Percentiles rank a stretch among this genome's conserved stretches.
Conservation (phyloP, 2,888 invertebrate genomes). For the Drosophila meridionalis region DNA sequence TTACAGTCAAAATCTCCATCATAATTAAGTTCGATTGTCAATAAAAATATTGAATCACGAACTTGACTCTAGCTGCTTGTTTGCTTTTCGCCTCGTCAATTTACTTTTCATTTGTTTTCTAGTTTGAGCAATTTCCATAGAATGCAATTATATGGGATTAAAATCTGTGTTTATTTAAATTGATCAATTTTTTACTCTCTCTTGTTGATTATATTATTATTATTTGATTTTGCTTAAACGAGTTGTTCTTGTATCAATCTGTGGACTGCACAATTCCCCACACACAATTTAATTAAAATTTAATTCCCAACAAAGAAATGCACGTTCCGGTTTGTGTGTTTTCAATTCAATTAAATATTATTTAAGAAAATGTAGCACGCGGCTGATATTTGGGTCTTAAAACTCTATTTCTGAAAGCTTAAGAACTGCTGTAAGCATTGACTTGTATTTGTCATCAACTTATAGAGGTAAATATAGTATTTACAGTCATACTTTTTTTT, state of each 20-base stretch:
- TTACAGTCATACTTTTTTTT: no score
- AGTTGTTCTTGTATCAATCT: slow-evolving; percentile 20
- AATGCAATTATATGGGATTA: slow-evolving; percentile 66
- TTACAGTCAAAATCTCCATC: neutral
- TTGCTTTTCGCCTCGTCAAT: slow-evolving; percentile 19
- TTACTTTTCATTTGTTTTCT: slow-evolving; percentile 21
- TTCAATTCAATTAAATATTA: slow-evolving; percentile 14
- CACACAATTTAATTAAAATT: slow-evolving; percentile 58
- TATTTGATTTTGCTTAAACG: slow-evolving; percentile 38
- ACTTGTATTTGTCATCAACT: slow-evolving; percentile 2
- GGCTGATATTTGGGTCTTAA: neutral
- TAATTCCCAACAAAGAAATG: slow-evolving; percentile 37
- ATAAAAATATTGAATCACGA: slow-evolving; percentile 13
- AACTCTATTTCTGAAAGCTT: neutral
- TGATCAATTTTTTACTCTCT: slow-evolving; percentile 1
- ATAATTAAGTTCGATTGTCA: neutral
- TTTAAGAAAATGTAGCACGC: neutral
- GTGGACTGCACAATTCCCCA: slow-evolving; percentile 33
- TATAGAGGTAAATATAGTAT: no score
- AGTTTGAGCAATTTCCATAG: slow-evolving; percentile 13
- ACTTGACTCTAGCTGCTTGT: slow-evolving; percentile 38
- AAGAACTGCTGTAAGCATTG: neutral
- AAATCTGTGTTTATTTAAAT: slow-evolving; percentile 20
- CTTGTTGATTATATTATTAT: slow-evolving; percentile 19
- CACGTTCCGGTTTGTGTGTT: neutral